These are phyloP conservation scores for Acleris holmiana DNA, from an alignment of 2,888 invertebrate species.

Conservation along the genomic window DNA sequence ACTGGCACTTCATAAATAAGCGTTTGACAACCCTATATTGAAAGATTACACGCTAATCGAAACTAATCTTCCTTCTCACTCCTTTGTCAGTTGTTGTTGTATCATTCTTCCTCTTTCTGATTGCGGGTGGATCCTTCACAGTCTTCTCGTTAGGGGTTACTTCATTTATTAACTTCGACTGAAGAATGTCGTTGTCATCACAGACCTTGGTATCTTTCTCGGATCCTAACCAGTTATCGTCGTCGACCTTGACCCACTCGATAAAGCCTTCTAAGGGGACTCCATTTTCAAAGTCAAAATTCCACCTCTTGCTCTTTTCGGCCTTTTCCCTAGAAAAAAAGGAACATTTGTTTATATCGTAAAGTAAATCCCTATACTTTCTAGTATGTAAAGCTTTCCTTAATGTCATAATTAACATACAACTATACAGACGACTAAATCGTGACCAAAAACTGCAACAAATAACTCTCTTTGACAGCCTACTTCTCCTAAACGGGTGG, in stretches of 20 bases:
- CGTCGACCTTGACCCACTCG: conserved; percentile 68
- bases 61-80: conserved; percentile 58
- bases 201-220: conserved; percentile 38
- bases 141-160: conserved; percentile 54
- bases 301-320: conserved; percentile 74
- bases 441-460: no score
- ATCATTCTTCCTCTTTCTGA: conserved; percentile 52
- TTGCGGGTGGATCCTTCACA: conserved; percentile 41
- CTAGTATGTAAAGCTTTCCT: no score
- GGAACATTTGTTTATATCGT: background rate
- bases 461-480: no score
- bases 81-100: conserved; percentile 42
- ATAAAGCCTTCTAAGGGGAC: conserved; percentile 68
- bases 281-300: conserved; percentile 84
- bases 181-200: conserved; percentile 41
- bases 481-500: no score
- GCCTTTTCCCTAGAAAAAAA: conserved; percentile 33
- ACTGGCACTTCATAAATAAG: conserved; percentile 35
- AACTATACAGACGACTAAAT: no score
- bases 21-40: conserved; percentile 20
- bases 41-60: conserved; percentile 43
- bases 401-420: no score
- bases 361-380: conserved; percentile 2
- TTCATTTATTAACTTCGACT: conserved; percentile 53
- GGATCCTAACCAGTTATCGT: conserved; percentile 52